Evolutionary conservation across 2,888 invertebrate genomes (phyloP).

Genomic region (Pseudococcus jackbeardsleyi): DNA sequence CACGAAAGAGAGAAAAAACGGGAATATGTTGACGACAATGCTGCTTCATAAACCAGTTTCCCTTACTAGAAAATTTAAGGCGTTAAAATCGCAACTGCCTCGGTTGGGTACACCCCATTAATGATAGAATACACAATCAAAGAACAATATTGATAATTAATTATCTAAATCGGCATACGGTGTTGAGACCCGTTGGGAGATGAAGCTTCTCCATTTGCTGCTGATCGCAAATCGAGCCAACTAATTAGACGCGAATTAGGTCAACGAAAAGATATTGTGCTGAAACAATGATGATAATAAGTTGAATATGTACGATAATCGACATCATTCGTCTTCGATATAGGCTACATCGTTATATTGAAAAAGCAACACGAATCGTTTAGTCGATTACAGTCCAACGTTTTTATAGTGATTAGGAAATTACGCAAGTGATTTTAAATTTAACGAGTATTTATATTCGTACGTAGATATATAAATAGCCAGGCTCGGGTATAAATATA

Average conservation of each 20-base stretch:
- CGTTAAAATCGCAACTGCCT: not conserved
- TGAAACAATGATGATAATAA: constrained; percentile 20
- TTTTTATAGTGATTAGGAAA: constrained; percentile 15
- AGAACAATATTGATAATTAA: not conserved
- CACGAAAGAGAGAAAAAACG: not conserved
- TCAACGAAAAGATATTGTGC: constrained; percentile 27
- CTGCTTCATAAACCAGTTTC: constrained; percentile 17
- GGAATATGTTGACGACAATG: constrained; percentile 10
- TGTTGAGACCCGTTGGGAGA: no score
- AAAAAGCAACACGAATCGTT: constrained; percentile 2
- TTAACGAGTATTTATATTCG: constrained; percentile 22
- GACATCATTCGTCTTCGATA: constrained; percentile 24
- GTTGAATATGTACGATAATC: constrained; percentile 11
- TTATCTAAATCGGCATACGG: not conserved
- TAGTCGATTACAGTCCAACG: not conserved
- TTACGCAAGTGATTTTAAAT: constrained; percentile 8
- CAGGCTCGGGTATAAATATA: not conserved
- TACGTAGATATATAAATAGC: not conserved
- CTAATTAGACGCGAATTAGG: not conserved
- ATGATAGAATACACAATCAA: not conserved
- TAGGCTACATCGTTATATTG: constrained; percentile 10
- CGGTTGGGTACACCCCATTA: not conserved
- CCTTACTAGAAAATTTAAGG: not conserved
- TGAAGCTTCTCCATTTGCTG: constrained; percentile 4
- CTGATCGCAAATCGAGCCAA: not conserved